phyloP scores from a whole-genome alignment of 2,797 vertebrate genomes.

The Catharus ustulatus region DNA sequence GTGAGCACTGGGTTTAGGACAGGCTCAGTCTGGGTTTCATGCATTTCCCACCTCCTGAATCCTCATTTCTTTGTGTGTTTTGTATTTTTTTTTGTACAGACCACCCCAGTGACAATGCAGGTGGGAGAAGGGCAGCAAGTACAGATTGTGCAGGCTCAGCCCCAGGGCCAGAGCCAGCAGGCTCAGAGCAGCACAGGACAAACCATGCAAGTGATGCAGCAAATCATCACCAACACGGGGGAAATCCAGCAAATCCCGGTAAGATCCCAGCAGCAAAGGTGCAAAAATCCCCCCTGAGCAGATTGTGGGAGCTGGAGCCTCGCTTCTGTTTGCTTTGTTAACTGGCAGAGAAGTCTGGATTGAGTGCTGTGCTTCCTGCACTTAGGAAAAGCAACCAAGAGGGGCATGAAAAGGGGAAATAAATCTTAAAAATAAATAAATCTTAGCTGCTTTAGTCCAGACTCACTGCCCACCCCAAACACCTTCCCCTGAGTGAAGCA shows the following conservation, averaged over 20 bases:
- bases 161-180: slow-evolving; percentile 91
- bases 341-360: slow-evolving; percentile 13
- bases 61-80: background rate
- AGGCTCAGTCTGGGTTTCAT: background rate
- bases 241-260: slow-evolving; percentile 95
- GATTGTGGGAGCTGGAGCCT: background rate
- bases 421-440: too few species aligned
- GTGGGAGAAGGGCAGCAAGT: slow-evolving; percentile 97
- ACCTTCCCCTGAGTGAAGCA: too few species aligned
- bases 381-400: background rate
- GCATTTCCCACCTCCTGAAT: background rate
- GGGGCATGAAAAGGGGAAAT: background rate
- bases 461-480: too few species aligned
- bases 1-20: background rate
- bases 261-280: background rate
- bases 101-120: slow-evolving; percentile 94
- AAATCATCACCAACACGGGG: slow-evolving; percentile 99
- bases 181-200: slow-evolving; percentile 84
- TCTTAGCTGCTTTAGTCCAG: too few species aligned
- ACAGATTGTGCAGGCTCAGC: slow-evolving; percentile 94
- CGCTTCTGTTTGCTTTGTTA: background rate
- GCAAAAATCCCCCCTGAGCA: background rate
- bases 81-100: slow-evolving; percentile 73
- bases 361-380: slow-evolving; percentile 19
- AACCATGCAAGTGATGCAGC: slow-evolving; percentile 99